Evolutionary conservation across 1,140 invertebrate genomes (phyloP).

Genomic region (Bombus pyrosoma): DNA sequence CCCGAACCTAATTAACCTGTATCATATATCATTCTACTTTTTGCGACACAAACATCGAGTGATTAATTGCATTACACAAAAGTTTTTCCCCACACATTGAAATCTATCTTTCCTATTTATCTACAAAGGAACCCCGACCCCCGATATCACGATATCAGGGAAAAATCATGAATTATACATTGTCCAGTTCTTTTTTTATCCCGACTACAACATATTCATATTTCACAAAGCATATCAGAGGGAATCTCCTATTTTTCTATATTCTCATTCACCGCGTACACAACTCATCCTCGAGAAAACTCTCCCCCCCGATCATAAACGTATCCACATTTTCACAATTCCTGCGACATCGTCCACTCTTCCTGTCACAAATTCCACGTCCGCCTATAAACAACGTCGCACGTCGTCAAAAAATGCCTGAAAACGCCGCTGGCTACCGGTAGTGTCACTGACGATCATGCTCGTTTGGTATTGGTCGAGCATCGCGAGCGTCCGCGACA

Average conservation of each 20-base stretch:
- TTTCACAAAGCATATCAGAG: neutral
- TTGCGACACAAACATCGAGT: no score
- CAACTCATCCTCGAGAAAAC: neutral
- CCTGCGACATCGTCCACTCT: neutral
- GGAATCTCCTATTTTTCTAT: neutral
- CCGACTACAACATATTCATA: neutral
- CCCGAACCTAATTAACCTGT: neutral
- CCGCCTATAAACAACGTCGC: neutral
- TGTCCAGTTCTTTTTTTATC: no score
- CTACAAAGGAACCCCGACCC: neutral
- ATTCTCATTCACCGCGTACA: neutral
- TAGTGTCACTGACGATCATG: neutral
- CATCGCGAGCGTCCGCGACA: neutral
- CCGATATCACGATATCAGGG: neutral
- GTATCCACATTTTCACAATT: neutral
- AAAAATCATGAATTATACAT: slow-evolving; percentile 24
- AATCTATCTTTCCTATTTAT: neutral
- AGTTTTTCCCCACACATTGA: neutral
- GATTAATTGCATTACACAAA: neutral
- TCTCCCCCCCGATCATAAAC: neutral
- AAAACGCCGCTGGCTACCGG: neutral
- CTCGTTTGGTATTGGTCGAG: neutral
- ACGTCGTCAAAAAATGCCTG: neutral
- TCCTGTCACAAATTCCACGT: neutral
- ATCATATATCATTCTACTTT: neutral